phyloP scores from a whole-genome alignment of 2,113 vertebrate species.

The Edolisoma coerulescens region DNA sequence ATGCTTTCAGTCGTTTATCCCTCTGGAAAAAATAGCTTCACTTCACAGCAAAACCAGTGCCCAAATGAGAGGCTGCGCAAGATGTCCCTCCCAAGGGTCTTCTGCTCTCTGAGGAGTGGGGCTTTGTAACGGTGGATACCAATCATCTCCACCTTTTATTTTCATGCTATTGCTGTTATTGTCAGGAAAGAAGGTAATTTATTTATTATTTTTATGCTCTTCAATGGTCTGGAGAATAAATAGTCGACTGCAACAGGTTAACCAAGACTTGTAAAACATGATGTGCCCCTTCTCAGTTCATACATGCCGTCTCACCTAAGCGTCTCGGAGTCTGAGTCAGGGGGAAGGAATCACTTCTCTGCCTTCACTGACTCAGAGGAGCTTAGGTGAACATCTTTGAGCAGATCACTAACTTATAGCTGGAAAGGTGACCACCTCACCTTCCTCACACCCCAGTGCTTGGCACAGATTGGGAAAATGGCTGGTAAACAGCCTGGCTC shows the following conservation, averaged over 20 bases:
- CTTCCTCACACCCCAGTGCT: neutral
- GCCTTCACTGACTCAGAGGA: neutral
- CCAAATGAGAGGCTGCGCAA: neutral
- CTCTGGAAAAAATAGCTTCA: neutral
- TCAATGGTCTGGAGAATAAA: neutral
- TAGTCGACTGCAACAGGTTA: neutral
- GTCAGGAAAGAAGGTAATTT: neutral
- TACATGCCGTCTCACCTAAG: neutral
- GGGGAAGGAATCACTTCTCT: neutral
- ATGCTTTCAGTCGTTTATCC: neutral
- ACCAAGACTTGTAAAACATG: neutral
- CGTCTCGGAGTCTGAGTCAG: neutral
- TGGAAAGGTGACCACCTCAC: neutral
- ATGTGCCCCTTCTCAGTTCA: neutral
- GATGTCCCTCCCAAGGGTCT: neutral
- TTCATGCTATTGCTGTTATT: neutral
- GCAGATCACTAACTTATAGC: neutral
- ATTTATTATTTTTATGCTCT: neutral
- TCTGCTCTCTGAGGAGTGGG: neutral
- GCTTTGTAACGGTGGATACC: rapidly evolving
- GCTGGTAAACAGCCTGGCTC: neutral
- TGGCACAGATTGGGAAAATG: neutral
- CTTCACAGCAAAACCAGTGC: neutral
- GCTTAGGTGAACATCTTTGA: neutral
- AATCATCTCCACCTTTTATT: neutral